A percentile compares a stretch with the other conserved stretches of the same genome.
Conservation (phyloP, 2,888 invertebrate genomes). For the Drosophila neotestacea region DNA sequence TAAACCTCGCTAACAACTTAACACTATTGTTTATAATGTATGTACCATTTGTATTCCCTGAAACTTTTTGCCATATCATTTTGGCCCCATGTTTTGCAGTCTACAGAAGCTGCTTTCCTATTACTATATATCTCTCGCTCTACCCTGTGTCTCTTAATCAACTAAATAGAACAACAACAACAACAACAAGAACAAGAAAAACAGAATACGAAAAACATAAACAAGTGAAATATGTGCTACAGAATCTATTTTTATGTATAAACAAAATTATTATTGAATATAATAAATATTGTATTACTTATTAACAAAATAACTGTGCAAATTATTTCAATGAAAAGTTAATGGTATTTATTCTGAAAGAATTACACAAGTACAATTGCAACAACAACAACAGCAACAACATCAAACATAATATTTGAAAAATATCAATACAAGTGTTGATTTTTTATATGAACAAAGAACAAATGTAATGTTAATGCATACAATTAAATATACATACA, state of each 20-base stretch:
- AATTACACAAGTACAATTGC: slow-evolving; percentile 28
- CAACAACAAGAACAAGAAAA: slow-evolving; percentile 1
- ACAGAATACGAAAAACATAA: no score
- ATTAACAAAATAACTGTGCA: slow-evolving; percentile 34
- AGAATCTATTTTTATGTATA: slow-evolving; percentile 61
- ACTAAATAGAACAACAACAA: slow-evolving; percentile 9
- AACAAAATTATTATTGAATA: slow-evolving; percentile 55
- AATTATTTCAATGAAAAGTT: slow-evolving; percentile 25
- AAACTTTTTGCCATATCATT: slow-evolving; percentile 32
- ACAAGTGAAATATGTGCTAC: slow-evolving; percentile 49
- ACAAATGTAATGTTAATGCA: slow-evolving; percentile 46
- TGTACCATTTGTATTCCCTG: slow-evolving; percentile 8
- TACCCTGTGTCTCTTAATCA: slow-evolving; percentile 47
- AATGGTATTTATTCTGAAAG: slow-evolving; percentile 38
- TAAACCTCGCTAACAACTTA: slow-evolving; percentile 35
- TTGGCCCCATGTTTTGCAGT: background rate
- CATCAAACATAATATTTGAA: slow-evolving; percentile 18
- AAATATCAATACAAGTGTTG: slow-evolving; percentile 25
- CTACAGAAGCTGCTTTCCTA: slow-evolving; percentile 17
- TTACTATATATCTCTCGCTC: slow-evolving; percentile 63
- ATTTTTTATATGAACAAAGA: slow-evolving; percentile 38
- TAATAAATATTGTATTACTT: slow-evolving; percentile 43
- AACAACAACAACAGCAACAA: slow-evolving; percentile 1
- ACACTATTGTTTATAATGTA: slow-evolving; percentile 17
- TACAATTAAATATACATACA: slow-evolving; percentile 24